Base-by-base conservation (phyloP, 2,113 vertebrate species). In the Tympanuchus pallidicinctus region DNA sequence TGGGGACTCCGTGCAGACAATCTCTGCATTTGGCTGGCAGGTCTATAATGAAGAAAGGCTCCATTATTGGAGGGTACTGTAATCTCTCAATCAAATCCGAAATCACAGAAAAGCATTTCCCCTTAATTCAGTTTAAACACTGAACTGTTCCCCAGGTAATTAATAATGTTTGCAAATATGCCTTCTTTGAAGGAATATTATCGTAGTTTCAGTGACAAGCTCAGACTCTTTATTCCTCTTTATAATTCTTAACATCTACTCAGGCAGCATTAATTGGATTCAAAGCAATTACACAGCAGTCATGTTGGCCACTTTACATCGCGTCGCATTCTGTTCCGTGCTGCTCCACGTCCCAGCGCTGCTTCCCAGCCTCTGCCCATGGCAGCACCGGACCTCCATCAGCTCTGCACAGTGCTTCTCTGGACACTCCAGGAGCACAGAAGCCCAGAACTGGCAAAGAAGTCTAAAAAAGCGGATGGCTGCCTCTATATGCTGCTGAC, bases 201-300 rank as follows among this genome's bases (percentile, higher is more conserved):
- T 74, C 34, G 16, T 56, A 87, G 91, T 59, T 86, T 60, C 74
- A n/a, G 88, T 83, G 93, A 66, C 85, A 86, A 92, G 92, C 82
- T 90, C 11, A 30, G 38, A n/a, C 45, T 80, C 38, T 6, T 30
- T 80, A 88, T 75, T 96, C 82, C 77, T 91, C 77, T 94, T 95
- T 92, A 72, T 82, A 93, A 97, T 95, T 96, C 93, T 90, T 83
- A 74, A 75, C 88, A 93, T 94, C 93, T 90, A 92, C 82, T 91
- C 93, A 86, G 93, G 89, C 76, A 90, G 85, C 94, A 91, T 94
- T 96, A 97, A 93, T 90, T 89, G 91, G 91, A 97, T 94, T 91
- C 89, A 80, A 36, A 92, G 88, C 93, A 83, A 88, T 92, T 95
- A 93, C 93, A 83, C 52, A 60, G 73, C 82, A 96, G 61, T 79